A percentile compares a stretch with the other conserved stretches of the same genome.
Conservation (phyloP, 2,888 invertebrate species). For the Eupithecia centaureata region DNA sequence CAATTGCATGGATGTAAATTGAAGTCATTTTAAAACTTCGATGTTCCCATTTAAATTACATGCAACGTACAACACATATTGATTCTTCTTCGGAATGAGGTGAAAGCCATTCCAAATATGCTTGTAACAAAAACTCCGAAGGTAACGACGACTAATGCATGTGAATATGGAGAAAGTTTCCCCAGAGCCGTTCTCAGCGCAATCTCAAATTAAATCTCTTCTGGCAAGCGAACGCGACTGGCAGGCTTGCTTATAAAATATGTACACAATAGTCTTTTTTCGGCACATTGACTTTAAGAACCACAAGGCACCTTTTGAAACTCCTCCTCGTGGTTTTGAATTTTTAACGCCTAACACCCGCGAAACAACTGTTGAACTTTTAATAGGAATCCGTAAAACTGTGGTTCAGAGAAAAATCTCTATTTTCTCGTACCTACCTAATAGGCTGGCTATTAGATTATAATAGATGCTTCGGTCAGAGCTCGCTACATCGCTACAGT, state of each 20-base stretch:
- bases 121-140: conserved; percentile 64
- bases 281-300: conserved; percentile 57
- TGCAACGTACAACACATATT: conserved; percentile 50
- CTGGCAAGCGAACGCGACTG: conserved; percentile 60
- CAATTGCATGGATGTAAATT: background rate
- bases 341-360: conserved; percentile 35
- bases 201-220: conserved; percentile 81
- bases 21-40: background rate
- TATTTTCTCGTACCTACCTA: conserved; percentile 2
- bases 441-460: conserved; percentile 1
- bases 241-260: conserved; percentile 59
- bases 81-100: conserved; percentile 54
- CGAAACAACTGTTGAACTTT: conserved; percentile 26
- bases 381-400: conserved; percentile 14
- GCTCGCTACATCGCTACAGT: conserved; percentile 25
- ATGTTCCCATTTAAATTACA: background rate
- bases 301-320: conserved; percentile 48
- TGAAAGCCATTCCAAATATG: conserved; percentile 57
- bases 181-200: conserved; percentile 64
- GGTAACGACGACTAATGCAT: conserved; percentile 71
- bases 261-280: conserved; percentile 60
- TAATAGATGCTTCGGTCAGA: conserved; percentile 22
- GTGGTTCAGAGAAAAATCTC: conserved; percentile 6
- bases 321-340: conserved; percentile 34
- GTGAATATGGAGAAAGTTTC: conserved; percentile 75